Percentiles rank a stretch among this genome's conserved stretches.
Conservation (phyloP, 2,797 vertebrate species). For the Cephalopachus bancanus region DNA sequence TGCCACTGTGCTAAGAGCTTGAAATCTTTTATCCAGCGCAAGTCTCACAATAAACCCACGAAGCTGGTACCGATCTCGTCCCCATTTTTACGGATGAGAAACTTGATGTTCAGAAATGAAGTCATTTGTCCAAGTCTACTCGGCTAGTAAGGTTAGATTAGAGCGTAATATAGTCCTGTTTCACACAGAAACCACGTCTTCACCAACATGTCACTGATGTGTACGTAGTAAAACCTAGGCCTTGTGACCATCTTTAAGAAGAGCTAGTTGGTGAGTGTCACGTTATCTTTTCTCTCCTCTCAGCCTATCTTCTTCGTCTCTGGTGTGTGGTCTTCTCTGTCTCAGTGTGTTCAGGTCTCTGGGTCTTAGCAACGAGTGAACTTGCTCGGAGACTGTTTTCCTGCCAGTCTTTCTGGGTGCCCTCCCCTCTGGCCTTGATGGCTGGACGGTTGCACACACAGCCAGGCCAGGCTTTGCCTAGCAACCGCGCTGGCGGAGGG, state of each 20-base stretch:
- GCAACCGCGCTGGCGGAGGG: background rate
- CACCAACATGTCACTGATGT: background rate
- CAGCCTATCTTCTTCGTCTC: background rate
- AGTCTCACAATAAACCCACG: background rate
- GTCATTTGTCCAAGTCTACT: background rate
- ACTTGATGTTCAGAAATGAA: background rate
- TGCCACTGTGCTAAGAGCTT: background rate
- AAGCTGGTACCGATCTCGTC: background rate
- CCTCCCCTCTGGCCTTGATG: background rate
- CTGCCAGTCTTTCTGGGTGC: background rate
- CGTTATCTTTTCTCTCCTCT: too few species aligned
- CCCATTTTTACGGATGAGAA: background rate
- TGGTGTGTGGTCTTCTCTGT: background rate
- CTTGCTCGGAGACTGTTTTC: background rate
- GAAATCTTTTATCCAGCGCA: background rate
- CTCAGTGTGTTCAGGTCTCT: background rate
- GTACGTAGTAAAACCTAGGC: background rate
- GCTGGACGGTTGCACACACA: background rate
- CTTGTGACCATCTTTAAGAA: background rate
- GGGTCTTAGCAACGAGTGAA: background rate
- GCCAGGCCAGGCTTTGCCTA: background rate
- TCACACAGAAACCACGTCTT: background rate
- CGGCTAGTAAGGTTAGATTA: background rate
- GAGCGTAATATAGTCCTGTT: background rate
- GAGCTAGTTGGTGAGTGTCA: background rate